These are phyloP conservation scores for Syngnathus floridae DNA, from an alignment of 2,113 vertebrate species.

Conservation along the genomic window DNA sequence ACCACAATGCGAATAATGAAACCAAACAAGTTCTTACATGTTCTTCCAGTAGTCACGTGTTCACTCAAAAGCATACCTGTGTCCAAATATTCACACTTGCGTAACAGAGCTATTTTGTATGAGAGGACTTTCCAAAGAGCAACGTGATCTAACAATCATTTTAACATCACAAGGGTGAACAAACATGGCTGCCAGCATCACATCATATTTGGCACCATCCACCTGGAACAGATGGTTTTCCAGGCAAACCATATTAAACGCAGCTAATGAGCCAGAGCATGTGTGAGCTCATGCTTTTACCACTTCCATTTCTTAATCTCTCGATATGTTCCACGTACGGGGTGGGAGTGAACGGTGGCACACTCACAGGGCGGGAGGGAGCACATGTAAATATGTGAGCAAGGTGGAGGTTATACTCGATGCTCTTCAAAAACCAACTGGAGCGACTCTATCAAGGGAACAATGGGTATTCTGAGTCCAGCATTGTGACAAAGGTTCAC, in stretches of 20 bases:
- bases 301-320: conserved; percentile 64
- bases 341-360: conserved; percentile 12
- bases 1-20: not conserved
- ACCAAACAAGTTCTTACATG: not conserved
- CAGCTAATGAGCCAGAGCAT: conserved; percentile 61
- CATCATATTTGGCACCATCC: conserved; percentile 59
- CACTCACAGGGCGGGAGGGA: conserved; percentile 9
- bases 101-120: conserved; percentile 15
- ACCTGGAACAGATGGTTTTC: conserved; percentile 62
- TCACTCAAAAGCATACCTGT: not conserved
- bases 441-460: conserved; percentile 65
- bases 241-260: conserved; percentile 63
- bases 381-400: conserved; percentile 45
- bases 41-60: not conserved
- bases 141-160: conserved; percentile 27
- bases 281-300: conserved; percentile 62
- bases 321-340: conserved; percentile 25
- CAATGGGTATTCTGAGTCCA: conserved; percentile 64
- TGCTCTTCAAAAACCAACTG: conserved; percentile 42
- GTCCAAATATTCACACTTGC: not conserved
- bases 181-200: conserved; percentile 47
- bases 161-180: conserved; percentile 49
- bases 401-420: conserved; percentile 43
- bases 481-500: conserved; percentile 67
- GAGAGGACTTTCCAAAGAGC: conserved; percentile 6